Evolutionary conservation across 2,888 invertebrate genomes (phyloP), one percentile per base, ranked within the genome.

Genomic region (Acanthococcus lagerstroemiae): DNA sequence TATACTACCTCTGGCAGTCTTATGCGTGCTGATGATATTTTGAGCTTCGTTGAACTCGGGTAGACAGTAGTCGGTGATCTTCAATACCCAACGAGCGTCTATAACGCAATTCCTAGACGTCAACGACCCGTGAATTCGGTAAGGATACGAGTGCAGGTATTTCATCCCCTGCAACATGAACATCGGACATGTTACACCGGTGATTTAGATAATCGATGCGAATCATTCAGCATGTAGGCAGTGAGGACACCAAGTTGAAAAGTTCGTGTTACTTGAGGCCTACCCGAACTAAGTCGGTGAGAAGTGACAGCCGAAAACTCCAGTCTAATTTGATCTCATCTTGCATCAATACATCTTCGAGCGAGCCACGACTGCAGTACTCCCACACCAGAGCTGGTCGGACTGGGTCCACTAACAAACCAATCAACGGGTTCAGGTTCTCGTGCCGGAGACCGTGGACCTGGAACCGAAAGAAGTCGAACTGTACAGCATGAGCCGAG

Each of bases 41-140:
- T 90, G 91, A 1, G 86, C 82, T 72, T 85, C 87, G 74, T 83
- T 82, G 73, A 92, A 86, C 1, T 83, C 81, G 1, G 87, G 85
- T 69, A 92, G 78, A 4, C 93, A 93, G 76, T 91, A 95, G 78
- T 95, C 95, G 22, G 95, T 89, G 70, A 96, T 81, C 79, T 95
- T 95, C 67, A 96, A 82, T 67, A 95, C 93, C 95, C 95, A 96
- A 71, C 95, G 84, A 66, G 93, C 89, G 78, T 96, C 95, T 68
- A 96, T 93, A 52, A 93, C 89, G 78, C 95, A 95, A 79, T 92
- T 93, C 69, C 91, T 82, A 52, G 94, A 95, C 4, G 89, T 85
- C 63, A 95, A 80, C 72, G 86, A 85, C 44, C 94, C 95, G 77
- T 95, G 95, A 69, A 85, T 84, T 71, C 88, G 84, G 72, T 92